Evolutionary conservation across 1,140 invertebrate genomes (phyloP).

Genomic region (Camponotus floridanus): DNA sequence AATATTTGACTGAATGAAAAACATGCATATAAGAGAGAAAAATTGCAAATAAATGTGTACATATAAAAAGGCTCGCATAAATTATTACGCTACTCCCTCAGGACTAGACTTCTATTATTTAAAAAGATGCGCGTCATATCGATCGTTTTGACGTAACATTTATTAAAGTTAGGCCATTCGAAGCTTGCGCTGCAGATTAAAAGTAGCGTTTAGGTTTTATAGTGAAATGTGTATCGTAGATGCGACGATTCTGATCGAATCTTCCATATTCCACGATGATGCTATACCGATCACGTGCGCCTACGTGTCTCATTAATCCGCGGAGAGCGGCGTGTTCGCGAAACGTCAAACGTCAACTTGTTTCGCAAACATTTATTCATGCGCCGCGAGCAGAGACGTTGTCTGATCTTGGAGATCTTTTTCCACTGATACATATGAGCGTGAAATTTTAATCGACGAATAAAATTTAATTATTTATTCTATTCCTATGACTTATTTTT

Average conservation of each 20-base stretch:
- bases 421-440: background rate
- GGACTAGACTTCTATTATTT: background rate
- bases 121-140: background rate
- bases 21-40: background rate
- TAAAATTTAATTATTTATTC: background rate
- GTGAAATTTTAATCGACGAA: slow-evolving; percentile 10
- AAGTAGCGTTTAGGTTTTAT: background rate
- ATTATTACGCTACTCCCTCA: background rate
- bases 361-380: slow-evolving; percentile 55
- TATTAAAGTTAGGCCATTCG: background rate
- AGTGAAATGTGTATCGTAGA: slow-evolving; percentile 28
- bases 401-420: slow-evolving; percentile 9
- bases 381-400: background rate
- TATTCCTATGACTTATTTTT: no score
- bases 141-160: background rate
- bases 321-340: slow-evolving; percentile 30
- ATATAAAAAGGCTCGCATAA: background rate
- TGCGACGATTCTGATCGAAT: slow-evolving; percentile 32
- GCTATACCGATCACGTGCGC: slow-evolving; percentile 31
- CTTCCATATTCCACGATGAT: slow-evolving; percentile 47
- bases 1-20: background rate
- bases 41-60: background rate
- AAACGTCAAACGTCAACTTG: background rate
- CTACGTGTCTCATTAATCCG: slow-evolving; percentile 54
- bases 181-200: background rate